phyloP scores from a whole-genome alignment of 2,888 invertebrate genomes.

The Noctua comes region DNA sequence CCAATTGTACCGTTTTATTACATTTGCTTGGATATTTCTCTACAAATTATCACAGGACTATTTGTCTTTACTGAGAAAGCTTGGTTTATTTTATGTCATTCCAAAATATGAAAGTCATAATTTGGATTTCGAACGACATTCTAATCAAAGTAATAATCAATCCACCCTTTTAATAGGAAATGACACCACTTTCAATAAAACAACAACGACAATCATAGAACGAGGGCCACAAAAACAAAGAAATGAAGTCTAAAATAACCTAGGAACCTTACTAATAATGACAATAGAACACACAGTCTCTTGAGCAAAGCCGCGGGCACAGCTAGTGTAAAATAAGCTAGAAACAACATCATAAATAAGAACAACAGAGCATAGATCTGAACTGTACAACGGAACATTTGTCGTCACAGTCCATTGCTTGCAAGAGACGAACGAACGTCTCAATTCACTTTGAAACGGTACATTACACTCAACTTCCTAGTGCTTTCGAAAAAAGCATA shows the following conservation, averaged over 20 bases:
- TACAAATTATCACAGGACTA: background rate
- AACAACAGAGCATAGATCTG: constrained; percentile 28
- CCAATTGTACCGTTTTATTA: constrained; percentile 25
- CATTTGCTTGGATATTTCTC: background rate
- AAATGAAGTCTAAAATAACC: too few relatives aligned
- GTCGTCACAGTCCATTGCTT: constrained; percentile 65
- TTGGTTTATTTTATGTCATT: background rate
- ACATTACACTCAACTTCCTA: constrained; percentile 33
- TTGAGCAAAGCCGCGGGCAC: background rate
- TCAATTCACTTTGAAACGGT: constrained; percentile 66
- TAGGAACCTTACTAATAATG: background rate
- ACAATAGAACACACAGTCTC: background rate
- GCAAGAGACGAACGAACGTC: constrained; percentile 63
- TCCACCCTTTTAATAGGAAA: too few relatives aligned
- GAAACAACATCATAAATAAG: constrained; percentile 26
- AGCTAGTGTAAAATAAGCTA: constrained; percentile 14
- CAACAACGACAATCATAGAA: background rate
- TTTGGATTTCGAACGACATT: background rate
- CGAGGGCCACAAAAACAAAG: background rate
- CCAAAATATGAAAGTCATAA: background rate
- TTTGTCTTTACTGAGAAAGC: background rate
- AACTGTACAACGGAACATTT: constrained; percentile 55
- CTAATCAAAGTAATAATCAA: background rate
- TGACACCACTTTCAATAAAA: background rate
- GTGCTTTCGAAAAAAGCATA: constrained; percentile 11